A percentile compares a stretch with the other conserved stretches of the same genome.
phyloP scores from a whole-genome alignment of 2,113 vertebrate genomes.

The Gyps fulvus region DNA sequence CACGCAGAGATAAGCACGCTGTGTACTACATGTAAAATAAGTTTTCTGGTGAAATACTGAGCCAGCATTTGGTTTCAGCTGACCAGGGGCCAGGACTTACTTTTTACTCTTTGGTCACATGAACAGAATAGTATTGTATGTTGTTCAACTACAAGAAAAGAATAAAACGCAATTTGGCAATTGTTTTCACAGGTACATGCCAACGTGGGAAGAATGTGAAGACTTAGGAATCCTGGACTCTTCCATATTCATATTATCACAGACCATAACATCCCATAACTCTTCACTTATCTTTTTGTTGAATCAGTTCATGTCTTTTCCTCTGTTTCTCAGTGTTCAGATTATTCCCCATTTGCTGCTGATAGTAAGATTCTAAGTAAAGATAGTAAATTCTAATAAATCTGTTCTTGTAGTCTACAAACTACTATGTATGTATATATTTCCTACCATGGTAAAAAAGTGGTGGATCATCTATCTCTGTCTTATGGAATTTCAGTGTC shows the following conservation, averaged over 20 bases:
- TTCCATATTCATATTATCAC: background rate
- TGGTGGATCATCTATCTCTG: background rate
- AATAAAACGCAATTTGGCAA: background rate
- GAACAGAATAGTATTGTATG: background rate
- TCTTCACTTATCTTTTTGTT: background rate
- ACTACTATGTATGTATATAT: background rate
- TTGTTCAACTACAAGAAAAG: background rate
- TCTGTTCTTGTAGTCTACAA: background rate
- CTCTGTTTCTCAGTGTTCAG: background rate
- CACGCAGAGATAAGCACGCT: fast-evolving
- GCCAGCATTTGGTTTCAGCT: background rate
- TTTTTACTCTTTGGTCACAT: background rate
- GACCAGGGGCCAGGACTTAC: background rate
- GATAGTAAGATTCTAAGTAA: no score
- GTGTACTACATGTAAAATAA: background rate
- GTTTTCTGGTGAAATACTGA: background rate
- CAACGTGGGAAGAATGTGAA: background rate
- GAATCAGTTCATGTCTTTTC: background rate
- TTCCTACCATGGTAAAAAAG: background rate
- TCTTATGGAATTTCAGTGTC: background rate
- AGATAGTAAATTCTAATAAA: background rate
- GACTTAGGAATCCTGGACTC: background rate
- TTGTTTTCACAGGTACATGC: background rate
- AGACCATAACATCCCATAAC: background rate
- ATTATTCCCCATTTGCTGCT: background rate